Conservation (phyloP, 2,797 vertebrate species). For the Danio kyathit region DNA sequence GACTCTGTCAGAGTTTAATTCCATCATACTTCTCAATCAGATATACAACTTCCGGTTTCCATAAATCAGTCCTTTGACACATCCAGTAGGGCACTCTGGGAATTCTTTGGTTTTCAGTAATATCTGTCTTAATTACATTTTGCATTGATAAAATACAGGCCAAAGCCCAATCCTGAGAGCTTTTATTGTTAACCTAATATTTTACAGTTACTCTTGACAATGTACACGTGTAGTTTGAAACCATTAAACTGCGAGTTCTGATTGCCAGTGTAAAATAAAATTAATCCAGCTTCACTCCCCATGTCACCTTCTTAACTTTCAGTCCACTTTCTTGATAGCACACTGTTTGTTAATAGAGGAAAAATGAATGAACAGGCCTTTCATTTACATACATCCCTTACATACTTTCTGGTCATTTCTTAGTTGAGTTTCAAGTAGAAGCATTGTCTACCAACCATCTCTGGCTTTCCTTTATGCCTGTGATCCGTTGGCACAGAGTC, state of each 20-base stretch:
- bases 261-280: background rate
- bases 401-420: slow-evolving; percentile 36
- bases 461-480: slow-evolving; percentile 31
- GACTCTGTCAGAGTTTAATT: slow-evolving; percentile 39
- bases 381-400: slow-evolving; percentile 22
- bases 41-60: slow-evolving; percentile 24
- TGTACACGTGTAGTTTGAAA: slow-evolving; percentile 20
- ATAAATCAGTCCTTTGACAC: slow-evolving; percentile 50
- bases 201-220: slow-evolving; percentile 34
- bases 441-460: slow-evolving; percentile 11
- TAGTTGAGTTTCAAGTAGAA: background rate
- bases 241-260: slow-evolving; percentile 4
- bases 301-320: slow-evolving; percentile 16
- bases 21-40: slow-evolving; percentile 30
- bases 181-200: slow-evolving; percentile 22
- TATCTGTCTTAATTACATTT: slow-evolving; percentile 51
- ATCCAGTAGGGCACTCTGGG: slow-evolving; percentile 24
- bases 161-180: slow-evolving; percentile 53
- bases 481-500: slow-evolving; percentile 55
- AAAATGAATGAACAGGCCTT: slow-evolving; percentile 8
- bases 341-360: background rate
- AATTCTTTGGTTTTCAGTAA: slow-evolving; percentile 58
- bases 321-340: slow-evolving; percentile 20
- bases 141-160: slow-evolving; percentile 51
- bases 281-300: background rate